Percentiles rank a stretch among this genome's conserved stretches.
Conservation (phyloP, 2,888 invertebrate genomes). For the Serripes groenlandicus region DNA sequence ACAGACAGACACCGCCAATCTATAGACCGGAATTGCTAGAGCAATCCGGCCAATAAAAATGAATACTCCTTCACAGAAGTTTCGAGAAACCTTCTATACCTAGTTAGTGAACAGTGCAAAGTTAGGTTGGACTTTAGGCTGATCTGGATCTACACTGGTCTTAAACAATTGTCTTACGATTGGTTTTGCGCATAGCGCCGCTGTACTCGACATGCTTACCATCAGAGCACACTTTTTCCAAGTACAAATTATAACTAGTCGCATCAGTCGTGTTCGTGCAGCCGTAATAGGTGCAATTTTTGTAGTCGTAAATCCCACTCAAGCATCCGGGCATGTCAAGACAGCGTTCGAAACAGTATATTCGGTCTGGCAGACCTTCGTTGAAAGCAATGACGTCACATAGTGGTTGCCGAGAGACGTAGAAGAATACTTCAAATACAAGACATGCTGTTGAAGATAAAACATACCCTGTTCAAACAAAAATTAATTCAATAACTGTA, state of each 20-base stretch:
- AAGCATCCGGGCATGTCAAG: not conserved
- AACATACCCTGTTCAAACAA: not conserved
- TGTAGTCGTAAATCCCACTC: not conserved
- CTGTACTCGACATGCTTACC: constrained; percentile 17
- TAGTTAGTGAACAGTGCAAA: no score
- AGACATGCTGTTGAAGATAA: constrained; percentile 4
- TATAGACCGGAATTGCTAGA: no score
- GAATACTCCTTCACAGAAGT: no score
- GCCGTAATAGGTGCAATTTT: constrained; percentile 8
- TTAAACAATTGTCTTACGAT: no score
- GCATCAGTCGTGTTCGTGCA: not conserved
- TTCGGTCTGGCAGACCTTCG: not conserved
- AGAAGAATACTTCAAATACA: constrained; percentile 16
- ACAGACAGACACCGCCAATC: not conserved
- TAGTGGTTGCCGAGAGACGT: not conserved
- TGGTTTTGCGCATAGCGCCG: no score
- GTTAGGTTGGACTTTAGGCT: no score
- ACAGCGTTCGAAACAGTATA: constrained; percentile 1
- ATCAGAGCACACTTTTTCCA: constrained; percentile 13
- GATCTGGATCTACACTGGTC: no score
- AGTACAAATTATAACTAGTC: not conserved
- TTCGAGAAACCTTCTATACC: no score
- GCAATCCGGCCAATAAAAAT: no score
- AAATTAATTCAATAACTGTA: no score
- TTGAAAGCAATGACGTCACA: constrained; percentile 8